Evolutionary conservation across 2,113 vertebrate genomes (phyloP).

Genomic region (Cisticola juncidis): DNA sequence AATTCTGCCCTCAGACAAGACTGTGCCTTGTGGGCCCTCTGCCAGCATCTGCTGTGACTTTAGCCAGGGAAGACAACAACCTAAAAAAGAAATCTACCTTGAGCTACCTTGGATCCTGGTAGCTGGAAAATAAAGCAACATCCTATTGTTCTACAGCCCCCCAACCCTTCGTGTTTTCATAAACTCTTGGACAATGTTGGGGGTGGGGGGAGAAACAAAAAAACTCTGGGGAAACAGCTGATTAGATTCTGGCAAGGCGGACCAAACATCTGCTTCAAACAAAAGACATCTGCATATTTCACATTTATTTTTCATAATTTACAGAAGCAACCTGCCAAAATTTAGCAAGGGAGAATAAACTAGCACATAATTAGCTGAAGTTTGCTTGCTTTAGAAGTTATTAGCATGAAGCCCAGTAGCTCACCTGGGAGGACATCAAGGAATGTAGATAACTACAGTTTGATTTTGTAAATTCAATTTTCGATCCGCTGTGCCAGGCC

Average conservation of each 20-base stretch:
- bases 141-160: constrained; percentile 58
- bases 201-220: neutral
- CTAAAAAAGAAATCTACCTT: neutral
- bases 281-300: constrained; percentile 99
- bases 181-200: constrained; percentile 80
- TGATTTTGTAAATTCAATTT: constrained; percentile 78
- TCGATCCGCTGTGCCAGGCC: constrained; percentile 37
- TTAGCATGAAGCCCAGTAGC: constrained; percentile 83
- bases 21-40: neutral
- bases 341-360: constrained; percentile 87
- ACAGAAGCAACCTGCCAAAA: constrained; percentile 96
- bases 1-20: neutral
- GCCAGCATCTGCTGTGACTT: constrained; percentile 10
- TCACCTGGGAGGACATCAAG: constrained; percentile 84
- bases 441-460: constrained; percentile 70
- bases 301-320: constrained; percentile 99
- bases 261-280: constrained; percentile 99
- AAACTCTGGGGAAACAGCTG: constrained; percentile 84
- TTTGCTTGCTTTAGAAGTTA: constrained; percentile 97
- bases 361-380: constrained; percentile 94
- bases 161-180: constrained; percentile 79
- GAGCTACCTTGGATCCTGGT: neutral
- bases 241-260: constrained; percentile 95
- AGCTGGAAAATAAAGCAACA: neutral
- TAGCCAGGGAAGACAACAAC: neutral